Evolutionary conservation across 2,888 invertebrate species (phyloP), one percentile per base, ranked within the genome.

Genomic region (Philhelius pedissequus): DNA sequence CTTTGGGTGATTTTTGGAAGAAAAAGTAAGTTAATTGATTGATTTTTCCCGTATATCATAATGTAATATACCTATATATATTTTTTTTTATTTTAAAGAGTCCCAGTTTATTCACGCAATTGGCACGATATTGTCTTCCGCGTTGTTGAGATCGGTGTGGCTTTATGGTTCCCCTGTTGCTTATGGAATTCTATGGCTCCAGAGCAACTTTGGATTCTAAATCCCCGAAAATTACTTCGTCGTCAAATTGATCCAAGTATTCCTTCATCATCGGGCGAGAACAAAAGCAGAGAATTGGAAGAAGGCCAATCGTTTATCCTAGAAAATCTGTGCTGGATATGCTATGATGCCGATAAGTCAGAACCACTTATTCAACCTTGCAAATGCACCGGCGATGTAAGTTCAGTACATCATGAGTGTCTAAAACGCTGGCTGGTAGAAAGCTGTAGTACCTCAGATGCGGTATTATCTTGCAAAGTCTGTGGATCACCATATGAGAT

Each of bases 171-270:
- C 92, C 97, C 98, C 35, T 98, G 98, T 91, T 97, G 97, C 68
- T 93, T 98, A 87, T 98, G 98, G 98, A 98, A 98, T 93, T 97
- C 97, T 87, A 97, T 97, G 94, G 96, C 96, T 91, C 98, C 98
- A 60, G 97, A 97, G 91, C 95, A 97, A 91, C 93, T 98, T 86
- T 98, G 98, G 98, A 96, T 98, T 88, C 92, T 98, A 87, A 98
- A 98, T 93, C 98, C 98, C 43, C 94, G 96, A 88, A 96, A 96
- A 89, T 93, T 98, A 89, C 93, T 98, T 60, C 95, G 96, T 76
- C 92, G 93, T 86, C 93, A 94, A 92, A 93, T 93, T 89, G 94
- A 94, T 87, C 92, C 93, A 8, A 90, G 92, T 22, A 93, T 94
- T 68, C 92, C 93, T 11, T 90, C 90, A 5, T 89, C 90, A 35